Evolutionary conservation across 2,888 invertebrate species (phyloP).

Genomic region (Chorisops tibialis): DNA sequence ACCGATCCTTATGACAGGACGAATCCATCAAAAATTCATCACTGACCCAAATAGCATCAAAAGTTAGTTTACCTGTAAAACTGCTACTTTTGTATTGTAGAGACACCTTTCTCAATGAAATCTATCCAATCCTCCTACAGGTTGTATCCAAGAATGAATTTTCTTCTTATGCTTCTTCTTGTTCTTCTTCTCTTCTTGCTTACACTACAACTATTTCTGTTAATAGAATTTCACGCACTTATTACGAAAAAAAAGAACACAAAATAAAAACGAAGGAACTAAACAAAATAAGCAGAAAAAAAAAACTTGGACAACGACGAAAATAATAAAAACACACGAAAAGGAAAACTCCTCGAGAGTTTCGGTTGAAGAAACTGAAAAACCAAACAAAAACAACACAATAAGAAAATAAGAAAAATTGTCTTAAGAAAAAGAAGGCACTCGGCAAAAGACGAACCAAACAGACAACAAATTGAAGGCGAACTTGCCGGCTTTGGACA

Average conservation of each 20-base stretch:
- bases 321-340: not conserved
- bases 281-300: conserved; percentile 1
- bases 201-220: conserved; percentile 10
- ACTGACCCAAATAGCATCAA: too few species aligned
- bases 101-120: not conserved
- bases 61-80: not conserved
- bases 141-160: conserved; percentile 12
- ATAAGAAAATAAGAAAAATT: conserved; percentile 26
- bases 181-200: too few species aligned
- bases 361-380: conserved; percentile 27
- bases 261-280: not conserved
- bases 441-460: conserved; percentile 11
- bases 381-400: conserved; percentile 27
- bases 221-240: conserved; percentile 29
- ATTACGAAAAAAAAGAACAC: conserved; percentile 24
- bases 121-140: not conserved
- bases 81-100: not conserved
- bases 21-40: too few species aligned
- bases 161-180: not conserved
- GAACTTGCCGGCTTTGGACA: conserved; percentile 27
- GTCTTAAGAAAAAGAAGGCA: conserved; percentile 20
- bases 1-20: too few species aligned
- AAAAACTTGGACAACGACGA: too few species aligned
- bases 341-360: conserved; percentile 15
- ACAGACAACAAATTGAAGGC: conserved; percentile 30